Conservation (phyloP, 2,113 vertebrate species). For the Sarotherodon lohbergeri region DNA sequence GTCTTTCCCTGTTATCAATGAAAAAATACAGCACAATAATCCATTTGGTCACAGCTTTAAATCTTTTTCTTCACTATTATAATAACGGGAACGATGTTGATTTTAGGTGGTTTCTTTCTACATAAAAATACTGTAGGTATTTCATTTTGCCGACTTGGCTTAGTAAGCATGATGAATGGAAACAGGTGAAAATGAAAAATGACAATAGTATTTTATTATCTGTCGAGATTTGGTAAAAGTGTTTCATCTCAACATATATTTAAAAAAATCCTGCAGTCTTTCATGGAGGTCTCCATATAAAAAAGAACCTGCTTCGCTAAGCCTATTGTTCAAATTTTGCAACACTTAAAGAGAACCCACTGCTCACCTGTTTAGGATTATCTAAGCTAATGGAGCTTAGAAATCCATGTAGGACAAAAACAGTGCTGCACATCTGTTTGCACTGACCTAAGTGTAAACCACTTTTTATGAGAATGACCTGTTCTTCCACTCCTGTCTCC, state of each 20-base stretch:
- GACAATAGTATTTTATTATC: background rate
- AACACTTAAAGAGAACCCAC: background rate
- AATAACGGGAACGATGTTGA: background rate
- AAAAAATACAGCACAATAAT: constrained; percentile 19
- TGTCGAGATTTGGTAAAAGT: background rate
- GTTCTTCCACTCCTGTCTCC: background rate
- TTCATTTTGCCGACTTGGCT: background rate
- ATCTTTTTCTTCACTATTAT: background rate
- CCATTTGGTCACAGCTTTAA: constrained; percentile 5
- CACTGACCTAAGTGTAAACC: constrained; percentile 7
- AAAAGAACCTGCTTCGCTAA: background rate
- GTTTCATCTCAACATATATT: background rate
- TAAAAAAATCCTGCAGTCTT: background rate
- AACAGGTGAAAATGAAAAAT: background rate
- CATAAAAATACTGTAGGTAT: background rate
- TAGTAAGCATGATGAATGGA: background rate
- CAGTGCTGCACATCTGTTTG: constrained; percentile 31
- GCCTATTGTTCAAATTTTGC: background rate
- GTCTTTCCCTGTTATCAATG: constrained; percentile 7
- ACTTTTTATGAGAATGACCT: constrained; percentile 18
- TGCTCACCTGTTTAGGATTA: constrained; percentile 45
- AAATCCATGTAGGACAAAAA: background rate
- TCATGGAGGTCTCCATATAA: background rate
- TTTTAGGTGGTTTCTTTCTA: constrained; percentile 1
- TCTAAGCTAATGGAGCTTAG: constrained; percentile 12